phyloP scores from a whole-genome alignment of 2,888 invertebrate species.

The Leucophenga montana region DNA sequence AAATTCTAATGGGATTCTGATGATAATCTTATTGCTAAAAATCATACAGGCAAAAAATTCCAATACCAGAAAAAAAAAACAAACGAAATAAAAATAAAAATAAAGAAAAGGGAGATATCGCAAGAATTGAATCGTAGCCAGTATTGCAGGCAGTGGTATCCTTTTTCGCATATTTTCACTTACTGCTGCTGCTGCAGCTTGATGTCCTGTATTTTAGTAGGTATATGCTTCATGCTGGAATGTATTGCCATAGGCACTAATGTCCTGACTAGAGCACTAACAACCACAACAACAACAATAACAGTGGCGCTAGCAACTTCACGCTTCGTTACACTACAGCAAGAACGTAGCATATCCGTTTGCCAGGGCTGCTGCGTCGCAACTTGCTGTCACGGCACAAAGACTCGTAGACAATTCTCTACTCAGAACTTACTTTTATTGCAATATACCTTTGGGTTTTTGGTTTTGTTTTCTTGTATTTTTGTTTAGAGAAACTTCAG shows the following conservation, averaged over 20 bases:
- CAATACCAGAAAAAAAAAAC: conserved; percentile 4
- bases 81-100: background rate
- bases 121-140: background rate
- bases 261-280: background rate
- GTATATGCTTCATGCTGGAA: background rate
- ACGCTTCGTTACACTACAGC: conserved; percentile 58
- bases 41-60: conserved; percentile 42
- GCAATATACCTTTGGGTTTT: background rate
- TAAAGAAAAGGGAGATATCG: background rate
- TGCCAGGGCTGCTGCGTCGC: background rate
- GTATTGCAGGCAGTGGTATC: background rate
- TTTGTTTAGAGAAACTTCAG: background rate
- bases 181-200: conserved; percentile 29
- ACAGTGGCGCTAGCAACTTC: conserved; percentile 53
- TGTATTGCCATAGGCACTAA: conserved; percentile 21
- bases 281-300: conserved; percentile 27
- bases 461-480: background rate
- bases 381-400: conserved; percentile 24
- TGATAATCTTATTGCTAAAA: conserved; percentile 65
- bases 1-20: conserved; percentile 68
- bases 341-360: conserved; percentile 20
- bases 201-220: background rate
- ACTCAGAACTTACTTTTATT: conserved; percentile 36
- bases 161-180: background rate
- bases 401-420: no score